Conservation (phyloP, 2,797 vertebrate genomes). For the Sandelia bainsii region DNA sequence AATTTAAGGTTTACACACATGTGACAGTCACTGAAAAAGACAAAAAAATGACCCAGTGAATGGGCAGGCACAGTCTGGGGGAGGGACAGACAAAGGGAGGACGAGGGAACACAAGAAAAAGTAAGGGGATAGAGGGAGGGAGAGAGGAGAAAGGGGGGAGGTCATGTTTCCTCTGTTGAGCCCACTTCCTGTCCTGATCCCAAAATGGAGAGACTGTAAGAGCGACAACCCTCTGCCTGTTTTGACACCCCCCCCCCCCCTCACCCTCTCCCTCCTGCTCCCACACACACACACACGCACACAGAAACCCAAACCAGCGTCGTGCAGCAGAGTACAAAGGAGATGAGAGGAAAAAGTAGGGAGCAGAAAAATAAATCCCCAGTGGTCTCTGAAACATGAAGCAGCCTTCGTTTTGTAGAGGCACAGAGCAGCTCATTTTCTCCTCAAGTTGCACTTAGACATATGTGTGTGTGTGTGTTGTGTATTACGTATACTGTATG, state of each 20-base stretch:
- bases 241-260: conserved; percentile 2
- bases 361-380: conserved; percentile 65
- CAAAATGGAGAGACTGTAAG: conserved; percentile 74
- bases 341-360: conserved; percentile 64
- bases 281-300: conserved; percentile 14
- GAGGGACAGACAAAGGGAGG: conserved; percentile 71
- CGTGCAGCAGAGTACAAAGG: conserved; percentile 57
- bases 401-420: conserved; percentile 56
- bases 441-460: conserved; percentile 45
- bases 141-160: conserved; percentile 34
- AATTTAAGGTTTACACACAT: conserved; percentile 47
- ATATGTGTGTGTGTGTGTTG: conserved; percentile 3
- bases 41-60: conserved; percentile 50
- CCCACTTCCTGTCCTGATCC: conserved; percentile 77
- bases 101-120: conserved; percentile 72
- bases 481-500: neutral
- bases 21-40: conserved; percentile 31
- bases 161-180: conserved; percentile 78
- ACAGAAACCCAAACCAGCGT: conserved; percentile 66
- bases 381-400: conserved; percentile 65
- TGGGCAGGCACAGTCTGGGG: conserved; percentile 36
- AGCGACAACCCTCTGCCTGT: conserved; percentile 53
- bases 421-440: conserved; percentile 55
- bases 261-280: neutral
- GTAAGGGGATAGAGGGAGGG: conserved; percentile 58